Base-by-base conservation (phyloP, 2,888 invertebrate species). In the Gandaritis pyraliata region DNA sequence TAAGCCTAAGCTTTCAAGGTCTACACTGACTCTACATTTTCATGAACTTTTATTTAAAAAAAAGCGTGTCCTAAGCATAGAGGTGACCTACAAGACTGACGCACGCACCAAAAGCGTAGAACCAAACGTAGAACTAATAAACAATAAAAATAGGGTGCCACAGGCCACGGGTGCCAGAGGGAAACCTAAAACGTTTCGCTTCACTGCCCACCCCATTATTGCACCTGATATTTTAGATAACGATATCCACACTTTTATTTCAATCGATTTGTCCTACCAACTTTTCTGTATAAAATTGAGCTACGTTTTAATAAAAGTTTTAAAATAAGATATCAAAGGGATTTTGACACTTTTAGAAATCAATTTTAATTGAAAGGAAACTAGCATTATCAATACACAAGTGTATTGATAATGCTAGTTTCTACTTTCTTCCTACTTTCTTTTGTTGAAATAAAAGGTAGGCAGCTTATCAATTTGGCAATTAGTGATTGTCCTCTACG, bases 201-300 rank as follows among this genome's bases (percentile, higher is more conserved):
- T 80, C 71, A 82, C 63, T 70, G 76, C 72, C 53, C 87, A 82
- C 87, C 89, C 88, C 73, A 66, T 65, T 33, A 33, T 47, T 72
- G 64, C 62, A 61, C 49, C 64, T 57, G 54, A 62, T 65, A 55
- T 29, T 38, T 23, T 66, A 73, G 73, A 71, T 72, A 73, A 71
- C 71, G 72, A 73, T 82, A 77, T 70, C 62, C 38, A 64, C 71
- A 71, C 64, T 43, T 68, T 30, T 73, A 10, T 73, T 73, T 71
- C 70, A 69, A 71, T 72, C 70, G 45, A 60, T 61, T 10, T n/a
- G 33, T 33, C 18, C 23, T 23, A 43, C 43, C 43, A 6, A 46
- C 29, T 8, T 11, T 47, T 39, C 36, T 47, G 6, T 30, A 15
- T 47, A 47, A 30, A 39, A 48, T 36, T 53, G 12, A n/a, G 36